phyloP scores from a whole-genome alignment of 2,797 vertebrate species.

The Podarcis lilfordi region DNA sequence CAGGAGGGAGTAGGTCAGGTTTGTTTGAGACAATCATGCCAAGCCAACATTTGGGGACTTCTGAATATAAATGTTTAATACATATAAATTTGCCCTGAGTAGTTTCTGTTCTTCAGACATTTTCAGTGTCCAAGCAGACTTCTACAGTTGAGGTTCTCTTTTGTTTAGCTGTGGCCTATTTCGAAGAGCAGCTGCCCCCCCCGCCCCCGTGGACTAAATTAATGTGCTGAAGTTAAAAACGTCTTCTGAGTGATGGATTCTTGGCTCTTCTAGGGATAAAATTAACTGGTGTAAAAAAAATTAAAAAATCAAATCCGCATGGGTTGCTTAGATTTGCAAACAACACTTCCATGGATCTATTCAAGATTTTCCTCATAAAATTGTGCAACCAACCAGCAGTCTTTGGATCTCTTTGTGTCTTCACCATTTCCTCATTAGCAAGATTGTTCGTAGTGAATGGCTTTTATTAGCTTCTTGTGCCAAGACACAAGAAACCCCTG shows the following conservation, averaged over 20 bases:
- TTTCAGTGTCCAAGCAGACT: not conserved
- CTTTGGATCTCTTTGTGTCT: slow-evolving; percentile 19
- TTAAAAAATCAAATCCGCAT: not conserved
- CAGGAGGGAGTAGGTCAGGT: not conserved
- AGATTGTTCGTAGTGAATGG: slow-evolving; percentile 9
- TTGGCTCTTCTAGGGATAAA: not conserved
- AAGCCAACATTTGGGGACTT: not conserved
- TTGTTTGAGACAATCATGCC: not conserved
- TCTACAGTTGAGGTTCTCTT: not conserved
- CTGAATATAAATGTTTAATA: not conserved
- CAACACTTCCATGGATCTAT: slow-evolving; percentile 7
- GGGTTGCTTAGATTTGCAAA: not conserved
- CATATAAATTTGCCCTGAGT: not conserved
- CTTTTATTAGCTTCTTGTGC: slow-evolving; percentile 40
- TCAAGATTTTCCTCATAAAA: not conserved
- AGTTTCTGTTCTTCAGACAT: not conserved
- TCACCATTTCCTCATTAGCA: not conserved
- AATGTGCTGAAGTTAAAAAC: not conserved
- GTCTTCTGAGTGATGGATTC: not conserved
- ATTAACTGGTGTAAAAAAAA: slow-evolving; percentile 24
- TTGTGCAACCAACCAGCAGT: not conserved
- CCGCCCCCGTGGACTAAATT: not conserved
- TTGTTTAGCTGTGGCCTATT: not conserved
- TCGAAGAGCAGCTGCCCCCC: not conserved
- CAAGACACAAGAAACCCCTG: not conserved